Percentiles rank a stretch among this genome's conserved stretches.
phyloP scores from a whole-genome alignment of 1,140 invertebrate species.

The Plutomurus gul region DNA sequence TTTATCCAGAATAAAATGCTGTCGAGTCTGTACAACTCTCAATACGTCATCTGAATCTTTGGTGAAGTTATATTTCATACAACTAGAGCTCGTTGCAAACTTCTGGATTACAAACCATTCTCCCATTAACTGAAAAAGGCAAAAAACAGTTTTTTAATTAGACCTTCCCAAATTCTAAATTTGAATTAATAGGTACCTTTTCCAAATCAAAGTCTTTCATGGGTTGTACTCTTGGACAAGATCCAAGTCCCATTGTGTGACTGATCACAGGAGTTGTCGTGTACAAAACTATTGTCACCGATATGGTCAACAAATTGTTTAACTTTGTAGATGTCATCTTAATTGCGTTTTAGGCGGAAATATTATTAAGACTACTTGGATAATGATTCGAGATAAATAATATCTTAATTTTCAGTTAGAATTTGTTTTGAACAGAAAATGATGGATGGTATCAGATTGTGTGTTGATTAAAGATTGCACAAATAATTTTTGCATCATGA shows the following conservation, averaged over 20 bases:
- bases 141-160: conserved; percentile 1
- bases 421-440: too few species aligned
- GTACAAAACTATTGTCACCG: too few species aligned
- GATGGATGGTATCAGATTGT: too few species aligned
- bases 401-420: too few species aligned
- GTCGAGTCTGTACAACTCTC: conserved; percentile 71
- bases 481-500: too few species aligned
- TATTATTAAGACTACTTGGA: too few species aligned
- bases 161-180: not conserved
- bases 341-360: too few species aligned
- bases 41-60: conserved; percentile 66
- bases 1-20: conserved; percentile 56
- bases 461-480: too few species aligned
- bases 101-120: conserved; percentile 83
- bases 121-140: conserved; percentile 68
- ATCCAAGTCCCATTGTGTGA: conserved; percentile 75
- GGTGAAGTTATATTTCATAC: conserved; percentile 78
- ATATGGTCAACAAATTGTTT: too few species aligned
- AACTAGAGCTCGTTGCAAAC: conserved; percentile 76
- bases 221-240: conserved; percentile 73
- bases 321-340: too few species aligned
- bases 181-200: conserved; percentile 61
- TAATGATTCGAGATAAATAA: too few species aligned
- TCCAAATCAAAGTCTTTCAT: conserved; percentile 72
- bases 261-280: too few species aligned